phyloP scores from a whole-genome alignment of 2,797 vertebrate species.

The Chaetophractus vellerosus region DNA sequence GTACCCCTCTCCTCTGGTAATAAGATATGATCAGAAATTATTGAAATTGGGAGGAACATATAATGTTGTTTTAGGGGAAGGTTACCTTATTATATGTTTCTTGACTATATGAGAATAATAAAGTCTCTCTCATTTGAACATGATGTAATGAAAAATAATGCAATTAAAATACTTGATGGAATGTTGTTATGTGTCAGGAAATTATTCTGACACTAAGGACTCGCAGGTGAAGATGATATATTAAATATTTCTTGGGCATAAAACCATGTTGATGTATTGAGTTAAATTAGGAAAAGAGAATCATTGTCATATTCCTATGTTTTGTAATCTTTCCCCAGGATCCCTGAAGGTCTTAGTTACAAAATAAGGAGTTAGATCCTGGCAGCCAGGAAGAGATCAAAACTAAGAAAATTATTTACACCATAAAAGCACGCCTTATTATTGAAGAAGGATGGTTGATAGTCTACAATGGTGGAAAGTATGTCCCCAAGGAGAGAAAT shows the following conservation, averaged over 20 bases:
- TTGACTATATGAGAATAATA: background rate
- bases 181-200: background rate
- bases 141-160: background rate
- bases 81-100: background rate
- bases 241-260: background rate
- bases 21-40: background rate
- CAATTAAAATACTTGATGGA: background rate
- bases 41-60: background rate
- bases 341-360: background rate
- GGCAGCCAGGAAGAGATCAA: background rate
- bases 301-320: background rate
- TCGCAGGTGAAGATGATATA: background rate
- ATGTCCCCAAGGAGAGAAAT: background rate
- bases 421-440: background rate
- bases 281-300: background rate
- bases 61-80: background rate
- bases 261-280: background rate
- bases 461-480: background rate
- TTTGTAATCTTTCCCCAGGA: background rate
- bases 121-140: background rate
- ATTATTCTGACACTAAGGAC: background rate
- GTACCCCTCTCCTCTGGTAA: background rate
- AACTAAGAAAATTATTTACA: background rate
- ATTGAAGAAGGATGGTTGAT: background rate
- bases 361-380: background rate